phyloP scores from a whole-genome alignment of 2,888 invertebrate genomes.

The Crematogaster levior region DNA sequence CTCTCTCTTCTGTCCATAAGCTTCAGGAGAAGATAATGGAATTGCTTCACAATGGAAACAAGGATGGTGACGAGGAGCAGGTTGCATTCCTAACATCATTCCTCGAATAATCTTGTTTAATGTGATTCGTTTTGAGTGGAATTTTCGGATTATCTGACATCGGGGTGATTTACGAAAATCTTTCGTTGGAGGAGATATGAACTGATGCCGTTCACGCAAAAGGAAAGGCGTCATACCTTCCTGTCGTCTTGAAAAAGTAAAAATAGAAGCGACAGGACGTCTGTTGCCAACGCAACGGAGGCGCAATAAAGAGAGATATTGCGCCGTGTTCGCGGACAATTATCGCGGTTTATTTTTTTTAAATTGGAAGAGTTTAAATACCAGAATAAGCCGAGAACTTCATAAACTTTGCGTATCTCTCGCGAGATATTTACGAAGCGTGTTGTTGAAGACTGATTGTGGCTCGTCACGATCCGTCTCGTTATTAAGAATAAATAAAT shows the following conservation, averaged over 20 bases:
- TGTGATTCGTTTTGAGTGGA: not conserved
- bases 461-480: not conserved
- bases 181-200: too few species aligned
- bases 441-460: not conserved
- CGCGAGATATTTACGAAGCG: constrained; percentile 21
- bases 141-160: not conserved
- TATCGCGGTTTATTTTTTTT: constrained; percentile 37
- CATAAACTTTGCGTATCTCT: constrained; percentile 1
- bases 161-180: not conserved
- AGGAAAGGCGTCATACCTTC: not conserved
- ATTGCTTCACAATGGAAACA: constrained; percentile 49
- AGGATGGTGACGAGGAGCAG: constrained; percentile 34
- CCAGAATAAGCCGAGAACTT: not conserved
- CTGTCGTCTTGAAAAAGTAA: not conserved
- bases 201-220: not conserved
- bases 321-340: constrained; percentile 1
- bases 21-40: constrained; percentile 55
- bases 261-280: not conserved
- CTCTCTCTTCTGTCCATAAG: not conserved
- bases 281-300: not conserved
- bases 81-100: constrained; percentile 59
- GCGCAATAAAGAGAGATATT: not conserved
- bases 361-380: constrained; percentile 27
- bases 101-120: constrained; percentile 15
- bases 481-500: not conserved